Percentiles rank a stretch among this genome's conserved stretches.
These are phyloP conservation scores for Harmothoe impar DNA, from an alignment of 2,888 invertebrate species.

Conservation along the genomic window DNA sequence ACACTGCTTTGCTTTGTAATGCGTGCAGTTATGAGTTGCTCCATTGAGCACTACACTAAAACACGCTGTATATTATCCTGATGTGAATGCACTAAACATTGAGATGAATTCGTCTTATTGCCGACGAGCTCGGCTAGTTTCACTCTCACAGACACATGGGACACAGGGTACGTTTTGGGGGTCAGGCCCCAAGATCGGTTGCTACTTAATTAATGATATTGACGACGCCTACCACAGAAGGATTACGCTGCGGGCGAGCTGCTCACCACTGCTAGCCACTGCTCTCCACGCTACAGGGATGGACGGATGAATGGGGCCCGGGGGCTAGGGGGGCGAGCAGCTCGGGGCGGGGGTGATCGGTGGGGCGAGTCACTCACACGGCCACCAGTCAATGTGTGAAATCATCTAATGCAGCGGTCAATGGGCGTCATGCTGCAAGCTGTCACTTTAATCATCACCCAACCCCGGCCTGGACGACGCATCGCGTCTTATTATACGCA, in stretches of 20 bases:
- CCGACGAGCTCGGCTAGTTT: background rate
- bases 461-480: background rate
- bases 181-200: background rate
- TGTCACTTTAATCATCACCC: conserved; percentile 49
- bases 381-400: conserved; percentile 44
- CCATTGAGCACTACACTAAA: too few relatives aligned
- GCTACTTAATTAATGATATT: conserved; percentile 46
- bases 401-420: conserved; percentile 59
- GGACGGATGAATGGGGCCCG: background rate
- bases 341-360: conserved; percentile 7
- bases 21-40: too few relatives aligned
- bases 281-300: background rate
- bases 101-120: too few relatives aligned
- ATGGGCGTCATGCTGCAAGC: conserved; percentile 1
- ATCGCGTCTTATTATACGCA: conserved; percentile 26
- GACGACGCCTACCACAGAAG: background rate
- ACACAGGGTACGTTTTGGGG: background rate
- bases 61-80: too few relatives aligned
- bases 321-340: background rate
- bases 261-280: background rate
- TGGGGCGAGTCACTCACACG: background rate
- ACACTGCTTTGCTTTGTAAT: too few relatives aligned
- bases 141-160: background rate
- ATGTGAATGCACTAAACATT: too few relatives aligned
- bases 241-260: background rate